A percentile compares a stretch with the other conserved stretches of the same genome.
Evolutionary conservation across 2,888 invertebrate genomes (phyloP).

Genomic region (Pheosia tremula): DNA sequence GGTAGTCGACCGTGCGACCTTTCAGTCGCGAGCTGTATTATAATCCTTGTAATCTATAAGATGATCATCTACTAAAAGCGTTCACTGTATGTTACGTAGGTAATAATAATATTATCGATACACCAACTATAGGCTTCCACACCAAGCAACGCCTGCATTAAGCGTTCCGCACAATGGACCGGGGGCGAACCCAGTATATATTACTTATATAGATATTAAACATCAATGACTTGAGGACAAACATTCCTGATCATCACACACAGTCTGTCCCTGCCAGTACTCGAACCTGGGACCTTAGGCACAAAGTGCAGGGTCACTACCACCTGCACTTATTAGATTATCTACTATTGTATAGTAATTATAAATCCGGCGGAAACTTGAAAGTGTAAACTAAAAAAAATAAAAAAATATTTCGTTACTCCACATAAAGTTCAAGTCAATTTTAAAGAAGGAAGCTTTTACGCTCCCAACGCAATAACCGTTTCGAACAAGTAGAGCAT

Average conservation of each 20-base stretch:
- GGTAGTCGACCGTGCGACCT: slow-evolving; percentile 36
- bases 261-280: too few species aligned
- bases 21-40: slow-evolving; percentile 27
- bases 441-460: neutral
- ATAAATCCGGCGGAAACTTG: neutral
- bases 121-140: too few species aligned
- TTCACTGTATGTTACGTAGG: neutral
- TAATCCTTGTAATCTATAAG: slow-evolving; percentile 20
- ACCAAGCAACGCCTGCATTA: too few species aligned
- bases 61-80: slow-evolving; percentile 21
- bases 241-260: too few species aligned
- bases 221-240: too few species aligned
- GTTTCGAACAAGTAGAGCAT: slow-evolving; percentile 13
- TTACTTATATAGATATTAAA: too few species aligned
- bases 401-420: neutral
- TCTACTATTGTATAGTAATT: neutral
- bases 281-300: too few species aligned
- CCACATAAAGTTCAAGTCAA: neutral
- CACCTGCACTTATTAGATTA: too few species aligned
- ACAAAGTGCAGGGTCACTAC: too few species aligned
- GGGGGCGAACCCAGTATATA: too few species aligned
- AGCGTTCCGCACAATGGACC: too few species aligned
- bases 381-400: neutral
- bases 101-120: too few species aligned
- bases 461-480: neutral